Percentiles rank a stretch among this genome's conserved stretches.
Evolutionary conservation across 2,113 vertebrate genomes (phyloP).

Genomic region (Ageneiosus marmoratus): DNA sequence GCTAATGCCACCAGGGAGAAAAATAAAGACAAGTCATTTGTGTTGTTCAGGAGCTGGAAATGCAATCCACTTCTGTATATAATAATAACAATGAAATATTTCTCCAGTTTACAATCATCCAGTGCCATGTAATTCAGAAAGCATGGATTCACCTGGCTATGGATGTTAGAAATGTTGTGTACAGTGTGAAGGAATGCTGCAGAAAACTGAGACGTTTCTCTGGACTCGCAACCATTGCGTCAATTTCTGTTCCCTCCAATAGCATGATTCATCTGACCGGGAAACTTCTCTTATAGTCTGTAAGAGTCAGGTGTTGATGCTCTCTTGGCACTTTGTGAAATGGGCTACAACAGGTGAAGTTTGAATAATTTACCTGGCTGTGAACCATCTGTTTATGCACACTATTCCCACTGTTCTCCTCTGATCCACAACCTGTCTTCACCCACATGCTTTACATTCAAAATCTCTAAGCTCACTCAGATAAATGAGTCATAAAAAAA

Average conservation of each 20-base stretch:
- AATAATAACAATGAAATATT: not conserved
- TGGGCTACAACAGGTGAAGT: constrained; percentile 5
- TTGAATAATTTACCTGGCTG: constrained; percentile 4
- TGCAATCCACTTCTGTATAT: not conserved
- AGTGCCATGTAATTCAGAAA: not conserved
- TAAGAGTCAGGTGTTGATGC: not conserved
- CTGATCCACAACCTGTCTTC: constrained; percentile 4
- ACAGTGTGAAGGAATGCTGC: not conserved
- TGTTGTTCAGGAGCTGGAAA: not conserved
- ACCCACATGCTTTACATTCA: not conserved
- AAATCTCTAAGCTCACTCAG: not conserved
- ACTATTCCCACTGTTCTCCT: not conserved
- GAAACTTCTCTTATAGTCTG: not conserved
- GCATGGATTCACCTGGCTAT: not conserved
- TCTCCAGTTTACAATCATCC: not conserved
- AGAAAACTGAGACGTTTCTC: not conserved
- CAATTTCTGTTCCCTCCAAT: not conserved
- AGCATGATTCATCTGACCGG: not conserved
- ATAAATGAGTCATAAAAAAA: not conserved
- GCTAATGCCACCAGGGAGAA: not conserved
- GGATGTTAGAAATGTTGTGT: not conserved
- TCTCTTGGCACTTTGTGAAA: constrained; percentile 18
- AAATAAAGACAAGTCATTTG: not conserved
- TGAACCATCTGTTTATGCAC: constrained; percentile 17
- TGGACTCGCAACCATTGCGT: not conserved